Evolutionary conservation across 2,113 vertebrate species (phyloP).

Genomic region (Triplophysa siluroides): DNA sequence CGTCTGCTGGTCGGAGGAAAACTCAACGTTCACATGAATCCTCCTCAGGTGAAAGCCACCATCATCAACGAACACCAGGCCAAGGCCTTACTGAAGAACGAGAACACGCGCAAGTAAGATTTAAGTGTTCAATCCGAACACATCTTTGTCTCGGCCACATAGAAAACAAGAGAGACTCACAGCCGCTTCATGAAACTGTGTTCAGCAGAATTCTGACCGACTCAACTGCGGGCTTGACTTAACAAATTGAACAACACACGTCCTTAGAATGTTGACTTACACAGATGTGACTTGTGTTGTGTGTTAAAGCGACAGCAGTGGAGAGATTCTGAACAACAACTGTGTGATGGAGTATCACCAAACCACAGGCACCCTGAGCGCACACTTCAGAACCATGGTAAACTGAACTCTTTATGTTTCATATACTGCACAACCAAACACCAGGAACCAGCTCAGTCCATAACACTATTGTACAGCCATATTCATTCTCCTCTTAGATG

Average conservation of each 20-base stretch:
- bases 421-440: background rate
- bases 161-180: too few relatives aligned
- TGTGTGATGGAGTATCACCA: constrained; percentile 97
- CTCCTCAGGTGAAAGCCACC: constrained; percentile 92
- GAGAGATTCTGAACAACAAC: constrained; percentile 94
- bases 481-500: too few relatives aligned
- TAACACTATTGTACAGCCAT: too few relatives aligned
- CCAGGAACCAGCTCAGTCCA: background rate
- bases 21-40: constrained; percentile 96
- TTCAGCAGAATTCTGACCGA: too few relatives aligned
- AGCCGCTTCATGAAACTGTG: too few relatives aligned
- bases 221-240: too few relatives aligned
- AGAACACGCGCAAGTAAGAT: constrained; percentile 84
- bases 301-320: constrained; percentile 83
- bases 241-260: too few relatives aligned
- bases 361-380: constrained; percentile 86
- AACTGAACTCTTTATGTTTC: constrained; percentile 13
- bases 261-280: background rate
- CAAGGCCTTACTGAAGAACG: constrained; percentile 89
- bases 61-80: constrained; percentile 94
- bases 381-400: constrained; percentile 96
- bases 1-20: constrained; percentile 91
- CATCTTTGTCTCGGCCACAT: too few relatives aligned
- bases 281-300: background rate
- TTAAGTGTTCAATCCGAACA: too few relatives aligned